Conservation (phyloP, 2,797 vertebrate species). For the Holocentrus rufus region DNA sequence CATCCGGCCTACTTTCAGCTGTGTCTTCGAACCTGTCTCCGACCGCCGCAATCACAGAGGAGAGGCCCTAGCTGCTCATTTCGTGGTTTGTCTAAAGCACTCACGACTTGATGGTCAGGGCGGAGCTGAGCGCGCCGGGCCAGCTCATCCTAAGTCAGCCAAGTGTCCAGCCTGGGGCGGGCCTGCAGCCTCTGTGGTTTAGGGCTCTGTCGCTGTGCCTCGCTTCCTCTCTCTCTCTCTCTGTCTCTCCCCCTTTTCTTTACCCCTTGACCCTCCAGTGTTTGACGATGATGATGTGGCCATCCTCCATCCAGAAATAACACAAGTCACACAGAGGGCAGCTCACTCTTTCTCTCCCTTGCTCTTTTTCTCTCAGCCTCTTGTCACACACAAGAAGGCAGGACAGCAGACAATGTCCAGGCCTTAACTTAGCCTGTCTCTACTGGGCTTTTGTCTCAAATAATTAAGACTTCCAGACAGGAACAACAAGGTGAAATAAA, state of each 20-base stretch:
- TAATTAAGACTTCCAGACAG: neutral
- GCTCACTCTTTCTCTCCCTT: constrained; percentile 22
- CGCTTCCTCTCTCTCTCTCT: constrained; percentile 11
- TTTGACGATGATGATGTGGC: constrained; percentile 62
- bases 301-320: constrained; percentile 58
- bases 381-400: constrained; percentile 3
- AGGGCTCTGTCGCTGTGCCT: constrained; percentile 19
- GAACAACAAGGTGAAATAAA: neutral
- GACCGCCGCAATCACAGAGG: constrained; percentile 60
- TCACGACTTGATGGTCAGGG: constrained; percentile 63
- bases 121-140: constrained; percentile 58
- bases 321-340: constrained; percentile 59
- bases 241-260: constrained; percentile 51
- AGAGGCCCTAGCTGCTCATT: constrained; percentile 58
- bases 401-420: neutral
- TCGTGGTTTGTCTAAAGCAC: constrained; percentile 63
- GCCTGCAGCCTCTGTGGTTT: constrained; percentile 59
- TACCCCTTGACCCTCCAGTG: constrained; percentile 54
- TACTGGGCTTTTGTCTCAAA: neutral
- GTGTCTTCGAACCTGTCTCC: constrained; percentile 62
- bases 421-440: neutral
- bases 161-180: constrained; percentile 53
- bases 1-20: constrained; percentile 52
- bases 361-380: neutral
- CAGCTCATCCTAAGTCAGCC: constrained; percentile 55